These are phyloP conservation scores for Trochalopteron elliotii DNA, from an alignment of 2,113 vertebrate genomes.

Conservation along the genomic window DNA sequence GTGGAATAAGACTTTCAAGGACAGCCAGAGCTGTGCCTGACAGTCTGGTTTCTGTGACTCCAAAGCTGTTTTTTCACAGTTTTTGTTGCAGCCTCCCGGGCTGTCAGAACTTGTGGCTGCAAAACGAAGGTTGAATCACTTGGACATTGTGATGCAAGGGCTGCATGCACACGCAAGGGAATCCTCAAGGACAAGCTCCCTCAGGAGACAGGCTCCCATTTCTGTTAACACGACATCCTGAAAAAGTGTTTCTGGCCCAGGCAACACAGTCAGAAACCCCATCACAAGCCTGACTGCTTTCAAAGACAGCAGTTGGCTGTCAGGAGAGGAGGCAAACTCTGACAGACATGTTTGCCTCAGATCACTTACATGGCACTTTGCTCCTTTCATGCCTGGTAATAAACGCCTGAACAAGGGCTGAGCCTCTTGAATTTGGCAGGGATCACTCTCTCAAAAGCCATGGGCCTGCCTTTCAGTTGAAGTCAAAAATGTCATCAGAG, in stretches of 20 bases:
- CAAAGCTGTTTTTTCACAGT: background rate
- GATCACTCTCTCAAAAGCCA: background rate
- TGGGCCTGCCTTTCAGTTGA: background rate
- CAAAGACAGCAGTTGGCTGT: background rate
- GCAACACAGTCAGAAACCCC: background rate
- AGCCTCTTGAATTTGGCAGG: background rate
- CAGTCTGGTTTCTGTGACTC: background rate
- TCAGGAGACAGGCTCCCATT: background rate
- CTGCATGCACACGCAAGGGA: background rate
- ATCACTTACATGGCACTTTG: background rate
- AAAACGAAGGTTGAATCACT: background rate
- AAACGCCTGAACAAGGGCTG: background rate
- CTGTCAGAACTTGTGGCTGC: background rate
- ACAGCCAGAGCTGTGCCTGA: background rate
- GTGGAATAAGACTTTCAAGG: background rate
- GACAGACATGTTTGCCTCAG: background rate
- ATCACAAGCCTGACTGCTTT: background rate
- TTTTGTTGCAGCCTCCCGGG: background rate
- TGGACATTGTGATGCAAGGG: fast-evolving
- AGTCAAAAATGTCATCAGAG: background rate
- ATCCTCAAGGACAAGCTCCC: background rate
- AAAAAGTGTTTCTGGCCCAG: background rate
- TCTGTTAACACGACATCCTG: background rate
- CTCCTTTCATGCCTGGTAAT: background rate
- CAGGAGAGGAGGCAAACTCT: background rate